These are phyloP conservation scores for Tenualosa thibaudeaui DNA, from an alignment of 2,797 vertebrate species.

Conservation along the genomic window DNA sequence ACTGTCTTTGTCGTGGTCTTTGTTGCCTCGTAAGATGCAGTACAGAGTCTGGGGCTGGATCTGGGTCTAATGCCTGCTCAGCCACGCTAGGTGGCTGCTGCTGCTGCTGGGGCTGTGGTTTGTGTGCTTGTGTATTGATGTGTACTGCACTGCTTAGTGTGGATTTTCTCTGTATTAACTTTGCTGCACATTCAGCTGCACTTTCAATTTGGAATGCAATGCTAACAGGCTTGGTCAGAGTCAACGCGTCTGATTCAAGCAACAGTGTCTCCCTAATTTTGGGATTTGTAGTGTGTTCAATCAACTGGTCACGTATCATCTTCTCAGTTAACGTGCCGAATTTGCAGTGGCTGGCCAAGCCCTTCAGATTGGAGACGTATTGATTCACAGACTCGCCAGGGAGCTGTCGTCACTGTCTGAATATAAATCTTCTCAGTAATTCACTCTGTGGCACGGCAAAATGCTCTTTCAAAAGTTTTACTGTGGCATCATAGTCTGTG, in stretches of 20 bases:
- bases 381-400: slow-evolving; percentile 16
- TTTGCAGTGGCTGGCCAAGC: too few species aligned
- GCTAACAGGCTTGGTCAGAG: too few species aligned
- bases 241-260: neutral
- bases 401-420: neutral
- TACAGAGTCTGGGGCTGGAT: neutral
- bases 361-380: too few species aligned
- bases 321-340: too few species aligned
- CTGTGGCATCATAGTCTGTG: neutral
- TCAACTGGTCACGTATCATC: too few species aligned
- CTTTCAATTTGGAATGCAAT: neutral
- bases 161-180: neutral
- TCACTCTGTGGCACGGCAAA: slow-evolving; percentile 20
- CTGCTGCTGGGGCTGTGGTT: neutral
- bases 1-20: too few species aligned
- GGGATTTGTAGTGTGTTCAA: too few species aligned
- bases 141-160: neutral
- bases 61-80: neutral
- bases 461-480: neutral
- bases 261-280: neutral
- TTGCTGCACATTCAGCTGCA: neutral
- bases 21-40: neutral
- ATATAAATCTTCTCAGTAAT: neutral
- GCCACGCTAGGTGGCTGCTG: neutral
- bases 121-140: neutral